A percentile compares a stretch with the other conserved stretches of the same genome.
phyloP scores from a whole-genome alignment of 2,797 vertebrate species.

The Yasuhikotakia modesta region DNA sequence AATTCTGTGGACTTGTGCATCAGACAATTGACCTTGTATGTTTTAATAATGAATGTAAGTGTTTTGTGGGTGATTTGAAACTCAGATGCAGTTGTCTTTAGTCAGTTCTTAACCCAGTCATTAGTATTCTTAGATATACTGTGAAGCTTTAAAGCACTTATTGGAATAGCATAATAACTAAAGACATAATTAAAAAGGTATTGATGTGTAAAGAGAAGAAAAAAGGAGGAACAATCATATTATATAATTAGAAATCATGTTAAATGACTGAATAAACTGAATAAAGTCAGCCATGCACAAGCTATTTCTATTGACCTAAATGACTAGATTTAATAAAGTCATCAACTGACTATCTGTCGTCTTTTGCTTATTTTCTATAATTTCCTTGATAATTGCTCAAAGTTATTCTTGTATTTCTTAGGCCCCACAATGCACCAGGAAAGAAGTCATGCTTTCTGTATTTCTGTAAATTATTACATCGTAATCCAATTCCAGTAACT shows the following conservation, averaged over 20 bases:
- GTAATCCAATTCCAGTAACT: neutral
- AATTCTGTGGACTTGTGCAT: conserved; percentile 46
- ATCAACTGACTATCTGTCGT: conserved; percentile 8
- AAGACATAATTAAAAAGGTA: conserved; percentile 63
- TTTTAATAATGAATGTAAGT: conserved; percentile 61
- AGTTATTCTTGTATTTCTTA: conserved; percentile 20
- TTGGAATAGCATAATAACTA: conserved; percentile 60
- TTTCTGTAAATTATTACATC: conserved; percentile 5
- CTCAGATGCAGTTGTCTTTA: conserved; percentile 63
- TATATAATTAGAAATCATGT: conserved; percentile 49
- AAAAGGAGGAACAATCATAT: conserved; percentile 47
- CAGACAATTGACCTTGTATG: conserved; percentile 55
- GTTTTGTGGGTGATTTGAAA: conserved; percentile 55
- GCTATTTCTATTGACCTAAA: neutral
- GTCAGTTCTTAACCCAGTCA: conserved; percentile 58
- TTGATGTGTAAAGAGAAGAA: conserved; percentile 54
- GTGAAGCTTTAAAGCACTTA: conserved; percentile 56
- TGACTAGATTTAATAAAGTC: conserved; percentile 12
- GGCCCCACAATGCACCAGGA: neutral
- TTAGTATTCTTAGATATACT: conserved; percentile 61
- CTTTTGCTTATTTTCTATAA: neutral
- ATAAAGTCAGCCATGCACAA: conserved; percentile 10
- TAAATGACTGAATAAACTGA: conserved; percentile 41
- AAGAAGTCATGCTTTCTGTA: neutral
- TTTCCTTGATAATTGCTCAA: conserved; percentile 41